phyloP scores from a whole-genome alignment of 2,797 vertebrate species.

The Morus bassanus region DNA sequence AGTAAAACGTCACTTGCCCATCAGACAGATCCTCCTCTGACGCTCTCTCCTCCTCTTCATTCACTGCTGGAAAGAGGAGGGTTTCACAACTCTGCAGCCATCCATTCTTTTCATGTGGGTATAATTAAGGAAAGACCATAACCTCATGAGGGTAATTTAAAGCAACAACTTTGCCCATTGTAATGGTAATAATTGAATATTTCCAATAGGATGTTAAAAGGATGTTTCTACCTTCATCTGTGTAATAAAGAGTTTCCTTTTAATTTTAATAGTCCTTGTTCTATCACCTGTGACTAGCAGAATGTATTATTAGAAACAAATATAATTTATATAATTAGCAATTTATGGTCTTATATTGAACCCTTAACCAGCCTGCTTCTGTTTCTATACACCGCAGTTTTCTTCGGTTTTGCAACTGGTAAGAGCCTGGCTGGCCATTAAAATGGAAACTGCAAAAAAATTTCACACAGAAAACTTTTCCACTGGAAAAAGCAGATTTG shows the following conservation, averaged over 20 bases:
- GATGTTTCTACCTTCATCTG: background rate
- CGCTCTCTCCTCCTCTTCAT: background rate
- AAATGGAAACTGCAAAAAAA: background rate
- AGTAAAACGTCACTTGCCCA: background rate
- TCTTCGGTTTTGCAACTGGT: background rate
- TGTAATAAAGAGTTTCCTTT: constrained; percentile 4
- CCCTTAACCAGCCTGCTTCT: background rate
- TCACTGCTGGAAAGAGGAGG: background rate
- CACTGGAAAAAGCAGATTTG: background rate
- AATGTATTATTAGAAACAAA: background rate
- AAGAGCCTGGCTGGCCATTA: background rate
- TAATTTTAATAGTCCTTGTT: background rate
- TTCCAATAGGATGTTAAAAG: background rate
- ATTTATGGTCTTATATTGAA: background rate
- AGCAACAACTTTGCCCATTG: background rate
- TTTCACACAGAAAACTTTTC: background rate
- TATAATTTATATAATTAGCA: background rate
- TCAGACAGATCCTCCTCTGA: background rate
- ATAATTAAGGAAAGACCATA: background rate
- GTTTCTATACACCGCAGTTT: background rate
- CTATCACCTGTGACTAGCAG: background rate
- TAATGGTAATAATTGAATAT: background rate
- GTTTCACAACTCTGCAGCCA: background rate
- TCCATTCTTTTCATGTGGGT: background rate
- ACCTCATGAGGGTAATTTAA: background rate